Percentiles rank a stretch among this genome's conserved stretches.
These are phyloP conservation scores for Eupleurogrammus muticus DNA, from an alignment of 2,797 vertebrate genomes.

Conservation along the genomic window DNA sequence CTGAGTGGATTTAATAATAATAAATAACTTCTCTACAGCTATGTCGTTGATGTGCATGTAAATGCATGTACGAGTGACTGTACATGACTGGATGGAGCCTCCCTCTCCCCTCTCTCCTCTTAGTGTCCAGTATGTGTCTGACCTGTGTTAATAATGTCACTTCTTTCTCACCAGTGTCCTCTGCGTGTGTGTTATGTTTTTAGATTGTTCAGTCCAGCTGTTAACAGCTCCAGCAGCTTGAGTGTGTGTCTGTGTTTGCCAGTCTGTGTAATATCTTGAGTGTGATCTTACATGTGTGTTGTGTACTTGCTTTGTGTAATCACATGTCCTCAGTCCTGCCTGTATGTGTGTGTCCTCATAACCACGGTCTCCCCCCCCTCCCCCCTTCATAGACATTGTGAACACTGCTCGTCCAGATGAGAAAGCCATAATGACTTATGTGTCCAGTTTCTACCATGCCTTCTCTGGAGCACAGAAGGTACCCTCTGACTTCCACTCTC, in stretches of 20 bases:
- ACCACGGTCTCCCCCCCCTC: slow-evolving; percentile 56
- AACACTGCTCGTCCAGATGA: slow-evolving; percentile 95
- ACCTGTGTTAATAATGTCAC: background rate
- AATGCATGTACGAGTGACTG: background rate
- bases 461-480: slow-evolving; percentile 92
- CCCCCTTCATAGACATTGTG: slow-evolving; percentile 91
- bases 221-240: background rate
- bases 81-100: background rate
- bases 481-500: slow-evolving; percentile 52
- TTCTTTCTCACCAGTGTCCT: background rate
- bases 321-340: slow-evolving; percentile 15
- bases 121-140: slow-evolving; percentile 1
- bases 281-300: slow-evolving; percentile 10
- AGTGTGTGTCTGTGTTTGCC: slow-evolving; percentile 6
- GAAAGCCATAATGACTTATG: slow-evolving; percentile 99
- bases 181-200: background rate
- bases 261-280: background rate
- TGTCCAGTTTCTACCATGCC: slow-evolving; percentile 99
- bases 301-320: background rate
- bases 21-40: background rate
- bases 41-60: slow-evolving; percentile 28
- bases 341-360: slow-evolving; percentile 53
- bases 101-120: background rate
- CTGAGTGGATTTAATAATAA: background rate
- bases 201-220: background rate